Evolutionary conservation across 1,140 invertebrate species (phyloP), one percentile per base, ranked within the genome.

Genomic region (Lerema accius): DNA sequence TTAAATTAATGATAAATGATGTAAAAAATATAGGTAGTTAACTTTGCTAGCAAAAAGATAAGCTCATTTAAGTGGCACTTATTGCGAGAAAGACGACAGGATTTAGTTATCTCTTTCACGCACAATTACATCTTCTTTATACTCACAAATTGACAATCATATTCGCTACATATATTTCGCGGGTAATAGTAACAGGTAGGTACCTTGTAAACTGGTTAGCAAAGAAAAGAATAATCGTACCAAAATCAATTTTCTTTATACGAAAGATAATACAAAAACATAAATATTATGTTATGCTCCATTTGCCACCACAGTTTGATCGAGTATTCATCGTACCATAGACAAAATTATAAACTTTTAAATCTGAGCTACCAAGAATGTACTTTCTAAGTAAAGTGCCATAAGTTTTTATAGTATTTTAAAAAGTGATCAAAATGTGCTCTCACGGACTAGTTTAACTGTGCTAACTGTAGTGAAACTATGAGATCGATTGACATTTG

Each of bases 231-330:
- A 3, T 5, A 23, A 23, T n/a, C 17, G n/a, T 45, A n/a, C 15
- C 17, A n/a, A 19, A 19, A 42, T 17, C 16, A 45, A 45, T n/a
- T 45, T 45, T 45, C 42, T n/a, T n/a, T 45, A 15, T n/a, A 19
- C 14, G 17, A 45, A 45, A 45, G 14, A 19, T 17, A 17, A 9
- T 19, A n/a, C 6, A 11, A 35, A 50, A 50, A 1, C 48, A n/a
- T n/a, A n/a, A 50, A 50, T 51, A 46, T 15, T 5, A 3, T 48
- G n/a, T 53, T 40, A 40, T 53, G 50, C 35, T 51, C 49, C 15
- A 39, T 51, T 51, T 51, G 15, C 4, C 10, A 15, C n/a, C 15
- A 19, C 19, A 39, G 17, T 10, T 10, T 16, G 10, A n/a, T 46
- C 43, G 16, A 14, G 17, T 13, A 11, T 39, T 39, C 16, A 4